Percentiles rank a stretch among this genome's conserved stretches.
These are phyloP conservation scores for Lophotriccus pileatus DNA, from an alignment of 2,797 vertebrate genomes.

Conservation along the genomic window DNA sequence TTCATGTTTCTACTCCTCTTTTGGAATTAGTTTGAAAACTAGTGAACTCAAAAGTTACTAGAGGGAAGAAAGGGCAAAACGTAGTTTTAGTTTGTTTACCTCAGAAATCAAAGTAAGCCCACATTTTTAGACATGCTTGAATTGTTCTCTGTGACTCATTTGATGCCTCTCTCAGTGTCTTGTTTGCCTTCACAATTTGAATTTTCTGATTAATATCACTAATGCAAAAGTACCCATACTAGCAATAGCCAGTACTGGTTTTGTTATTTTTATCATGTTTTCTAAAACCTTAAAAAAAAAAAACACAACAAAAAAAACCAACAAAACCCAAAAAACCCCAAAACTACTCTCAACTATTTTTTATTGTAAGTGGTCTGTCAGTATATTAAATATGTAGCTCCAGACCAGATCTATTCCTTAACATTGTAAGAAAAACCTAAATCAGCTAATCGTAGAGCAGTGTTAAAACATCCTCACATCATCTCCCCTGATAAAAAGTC, in stretches of 20 bases:
- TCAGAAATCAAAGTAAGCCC: neutral
- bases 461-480: neutral
- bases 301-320: too few relatives aligned
- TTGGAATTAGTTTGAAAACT: neutral
- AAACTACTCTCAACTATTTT: fast-evolving
- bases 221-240: neutral
- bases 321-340: neutral
- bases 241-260: neutral
- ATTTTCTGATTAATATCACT: neutral
- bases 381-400: neutral
- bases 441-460: neutral
- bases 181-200: neutral
- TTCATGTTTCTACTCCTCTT: neutral
- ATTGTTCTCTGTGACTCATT: neutral
- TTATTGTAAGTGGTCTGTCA: neutral
- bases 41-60: neutral
- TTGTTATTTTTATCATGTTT: neutral
- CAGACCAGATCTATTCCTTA: neutral
- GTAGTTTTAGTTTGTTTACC: neutral
- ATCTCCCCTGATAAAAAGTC: neutral
- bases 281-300: neutral
- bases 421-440: neutral
- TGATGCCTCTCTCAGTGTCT: neutral
- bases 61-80: neutral
- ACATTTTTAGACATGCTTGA: neutral